Evolutionary conservation across 2,113 vertebrate species (phyloP).

Genomic region (Hiodon tergisus): DNA sequence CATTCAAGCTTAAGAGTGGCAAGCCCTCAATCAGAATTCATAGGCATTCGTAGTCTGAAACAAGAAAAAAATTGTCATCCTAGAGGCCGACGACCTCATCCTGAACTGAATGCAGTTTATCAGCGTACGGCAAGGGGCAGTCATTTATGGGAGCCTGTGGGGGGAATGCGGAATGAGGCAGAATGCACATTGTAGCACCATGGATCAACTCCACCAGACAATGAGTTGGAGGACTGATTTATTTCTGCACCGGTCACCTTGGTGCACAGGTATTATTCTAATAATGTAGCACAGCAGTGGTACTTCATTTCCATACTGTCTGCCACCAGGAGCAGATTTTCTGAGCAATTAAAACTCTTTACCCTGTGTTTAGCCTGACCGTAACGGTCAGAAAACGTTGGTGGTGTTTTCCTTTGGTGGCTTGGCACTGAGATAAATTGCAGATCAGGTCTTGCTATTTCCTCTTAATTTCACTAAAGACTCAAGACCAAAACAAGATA

Average conservation of each 20-base stretch:
- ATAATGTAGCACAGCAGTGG: not conserved
- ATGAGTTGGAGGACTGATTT: constrained; percentile 14
- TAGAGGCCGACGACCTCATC: constrained; percentile 44
- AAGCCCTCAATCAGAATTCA: constrained; percentile 6
- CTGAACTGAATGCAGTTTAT: constrained; percentile 47
- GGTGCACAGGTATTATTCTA: not conserved
- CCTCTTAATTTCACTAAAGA: constrained; percentile 5
- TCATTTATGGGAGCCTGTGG: constrained; percentile 31
- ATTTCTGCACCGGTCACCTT: constrained; percentile 10
- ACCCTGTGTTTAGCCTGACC: not conserved
- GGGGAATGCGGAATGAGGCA: constrained; percentile 36
- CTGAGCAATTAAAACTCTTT: not conserved
- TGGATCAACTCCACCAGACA: not conserved
- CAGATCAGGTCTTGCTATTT: not conserved
- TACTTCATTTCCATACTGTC: not conserved
- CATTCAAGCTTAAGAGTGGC: not conserved
- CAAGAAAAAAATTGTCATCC: constrained; percentile 44
- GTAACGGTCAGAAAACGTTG: not conserved
- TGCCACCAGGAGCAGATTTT: not conserved
- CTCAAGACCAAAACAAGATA: not conserved
- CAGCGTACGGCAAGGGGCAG: constrained; percentile 33
- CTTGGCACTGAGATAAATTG: not conserved
- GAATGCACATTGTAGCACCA: not conserved
- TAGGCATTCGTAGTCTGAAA: constrained; percentile 35
- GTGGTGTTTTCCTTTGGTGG: not conserved